Conservation (phyloP, 1,140 invertebrate species). For the Eumeta japonica region DNA sequence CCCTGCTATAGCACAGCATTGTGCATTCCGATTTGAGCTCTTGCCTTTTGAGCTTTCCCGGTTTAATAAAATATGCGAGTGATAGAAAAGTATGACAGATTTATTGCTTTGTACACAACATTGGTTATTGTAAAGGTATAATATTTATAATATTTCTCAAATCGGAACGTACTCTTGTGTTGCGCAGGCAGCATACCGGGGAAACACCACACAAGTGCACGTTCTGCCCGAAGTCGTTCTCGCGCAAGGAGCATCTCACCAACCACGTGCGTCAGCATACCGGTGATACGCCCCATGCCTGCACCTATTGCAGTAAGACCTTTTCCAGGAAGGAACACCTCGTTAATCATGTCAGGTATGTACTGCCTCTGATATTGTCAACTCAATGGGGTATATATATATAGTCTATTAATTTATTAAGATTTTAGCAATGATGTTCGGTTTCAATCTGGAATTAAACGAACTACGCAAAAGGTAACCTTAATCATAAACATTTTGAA, state of each 20-base stretch:
- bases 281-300: conserved; percentile 79
- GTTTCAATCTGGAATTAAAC: not conserved
- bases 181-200: conserved; percentile 72
- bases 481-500: not conserved
- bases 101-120: too few relatives aligned
- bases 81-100: too few relatives aligned
- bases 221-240: conserved; percentile 84
- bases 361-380: not conserved
- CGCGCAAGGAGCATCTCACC: conserved; percentile 76
- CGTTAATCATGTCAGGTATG: conserved; percentile 67
- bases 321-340: conserved; percentile 83
- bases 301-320: conserved; percentile 79
- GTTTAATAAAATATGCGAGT: too few relatives aligned
- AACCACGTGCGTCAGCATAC: conserved; percentile 64
- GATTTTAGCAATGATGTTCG: not conserved
- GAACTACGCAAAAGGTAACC: not conserved
- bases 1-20: conserved; percentile 52
- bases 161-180: conserved; percentile 70
- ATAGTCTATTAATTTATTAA: not conserved
- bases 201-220: conserved; percentile 84
- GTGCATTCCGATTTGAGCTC: conserved; percentile 48
- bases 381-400: not conserved
- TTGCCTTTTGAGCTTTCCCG: too few relatives aligned
- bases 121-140: not conserved
- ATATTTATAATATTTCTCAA: conserved; percentile 12